Base-by-base conservation (phyloP, 2,888 invertebrate genomes). In the Chorisops tibialis region DNA sequence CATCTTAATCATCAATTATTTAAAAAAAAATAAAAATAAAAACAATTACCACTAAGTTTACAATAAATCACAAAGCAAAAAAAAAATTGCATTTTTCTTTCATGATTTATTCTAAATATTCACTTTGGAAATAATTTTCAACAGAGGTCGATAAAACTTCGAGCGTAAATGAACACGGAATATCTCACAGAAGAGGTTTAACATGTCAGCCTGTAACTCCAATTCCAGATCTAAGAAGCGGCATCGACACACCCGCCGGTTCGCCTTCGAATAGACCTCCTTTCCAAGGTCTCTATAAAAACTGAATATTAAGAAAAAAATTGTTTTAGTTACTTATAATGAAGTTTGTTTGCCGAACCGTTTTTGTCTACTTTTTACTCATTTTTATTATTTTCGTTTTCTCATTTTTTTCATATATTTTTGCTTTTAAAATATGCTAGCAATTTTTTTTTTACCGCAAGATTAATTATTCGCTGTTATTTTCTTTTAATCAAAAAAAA, bases 191-290 rank as follows among this genome's bases (percentile, higher is more conserved):
- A 81, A 87, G 88, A 74, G 85, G 90, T 80, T 86, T 93, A 81
- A 88, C 91, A 80, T 87, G 89, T 82, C 86, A 89, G 80, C 82
- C 85, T 79, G 87, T 91, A 78, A 83, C 83, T 79, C 87, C 91
- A 79, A 93, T 93, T 79, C 93, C 93, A 77, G 89, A 91, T 83
- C 87, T 93, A 80, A 87, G 93, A 79, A 77, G 77, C 72, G 78
- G 77, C 69, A 69, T 75, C 69, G 78, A 78, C 69, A 73, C 74
- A 67, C 74, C 75, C 22, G 70, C 75, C 64, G 72, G 73, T 67
- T 77, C 78, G 63, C 75, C 77, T 66, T 72, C 73, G 63, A 74
- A 73, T 69, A 74, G 77, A 69, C 77, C 76, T 67, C 77, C 78
- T 68, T 78, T 78, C 70, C 78, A 78, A 78, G 78, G 78, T 78